Base-by-base conservation (phyloP, 92 coral and sea anemone genomes). In the Epizoanthus fatuus region DNA sequence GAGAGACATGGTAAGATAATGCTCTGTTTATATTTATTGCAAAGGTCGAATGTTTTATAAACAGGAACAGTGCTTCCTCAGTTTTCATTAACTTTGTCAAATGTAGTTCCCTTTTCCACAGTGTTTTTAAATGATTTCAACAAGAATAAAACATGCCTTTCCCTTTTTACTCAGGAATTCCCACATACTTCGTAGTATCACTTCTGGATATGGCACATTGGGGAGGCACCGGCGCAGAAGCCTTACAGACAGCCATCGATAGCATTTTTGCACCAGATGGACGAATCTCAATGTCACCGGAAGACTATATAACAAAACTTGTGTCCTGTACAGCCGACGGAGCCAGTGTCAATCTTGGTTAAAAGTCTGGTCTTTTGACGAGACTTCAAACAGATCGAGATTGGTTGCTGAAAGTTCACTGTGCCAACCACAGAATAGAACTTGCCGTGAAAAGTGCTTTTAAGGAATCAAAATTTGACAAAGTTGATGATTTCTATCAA, bases 151-250 rank as follows among this genome's bases (percentile, higher is more conserved):
- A 45, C 6, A 4, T 5, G 51, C 51, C 51, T 45, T 45, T 45
- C 51, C 51, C 9, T 45, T 45, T 45, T 45, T 45, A 45, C 51
- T 9, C 62, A 59, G 75, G 85, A 44, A 63, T 79, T 62, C 74
- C 84, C 17, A 69, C 70, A 37, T 79, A 79, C 67, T 62, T 79
- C 42, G 68, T 82, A 20, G 86, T 74, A 32, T 63, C 81, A 32
- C 79, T 84, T 56, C 77, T 84, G 53, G 81, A 84, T 66, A 84
- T 72, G 81, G 81, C 88, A 73, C 42, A 63, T 49, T 79, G 68
- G 77, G 88, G 81, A 44, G 88, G 73, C 8, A 47, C 74, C 39
- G 57, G 58, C 49, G 81, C 81, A 14, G 81, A 84, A 47, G 77
- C 88, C 49, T 45, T 84, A 52, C 62, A 84, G 59, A 56, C 14